Percentiles rank a stretch among this genome's conserved stretches.
These are phyloP conservation scores for Gortyna flavago DNA, from an alignment of 2,888 invertebrate species.

Conservation along the genomic window DNA sequence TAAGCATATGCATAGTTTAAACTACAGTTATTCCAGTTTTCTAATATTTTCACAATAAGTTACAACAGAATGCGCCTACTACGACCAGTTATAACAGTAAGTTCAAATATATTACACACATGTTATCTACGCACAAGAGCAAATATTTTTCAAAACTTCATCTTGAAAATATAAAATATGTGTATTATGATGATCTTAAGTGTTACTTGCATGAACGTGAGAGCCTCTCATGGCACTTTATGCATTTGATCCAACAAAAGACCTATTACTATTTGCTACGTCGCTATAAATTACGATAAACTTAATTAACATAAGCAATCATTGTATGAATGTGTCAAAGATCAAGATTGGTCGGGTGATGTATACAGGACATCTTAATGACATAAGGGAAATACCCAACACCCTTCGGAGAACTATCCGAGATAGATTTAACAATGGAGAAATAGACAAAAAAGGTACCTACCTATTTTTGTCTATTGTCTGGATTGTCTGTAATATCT, in stretches of 20 bases:
- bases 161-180: slow-evolving; percentile 28
- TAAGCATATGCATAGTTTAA: slow-evolving; percentile 7
- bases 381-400: slow-evolving; percentile 35
- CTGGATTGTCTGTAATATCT: not conserved
- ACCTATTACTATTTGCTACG: slow-evolving; percentile 44
- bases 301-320: slow-evolving; percentile 64
- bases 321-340: slow-evolving; percentile 63
- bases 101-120: slow-evolving; percentile 46
- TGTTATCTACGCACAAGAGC: slow-evolving; percentile 39
- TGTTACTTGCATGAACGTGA: slow-evolving; percentile 33
- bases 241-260: slow-evolving; percentile 51
- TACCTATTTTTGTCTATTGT: slow-evolving; percentile 16
- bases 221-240: slow-evolving; percentile 25
- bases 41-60: slow-evolving; percentile 38
- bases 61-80: slow-evolving; percentile 19
- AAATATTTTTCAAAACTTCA: slow-evolving; percentile 38
- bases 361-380: slow-evolving; percentile 41
- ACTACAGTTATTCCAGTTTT: slow-evolving; percentile 29
- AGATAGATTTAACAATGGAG: slow-evolving; percentile 36
- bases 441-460: slow-evolving; percentile 3
- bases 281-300: slow-evolving; percentile 55
- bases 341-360: slow-evolving; percentile 63
- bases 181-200: slow-evolving; percentile 39
- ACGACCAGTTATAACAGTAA: slow-evolving; percentile 37
- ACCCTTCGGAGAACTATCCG: slow-evolving; percentile 29